These are phyloP conservation scores for Onychorhynchus coronatus DNA, from an alignment of 2,113 vertebrate genomes.

Conservation along the genomic window DNA sequence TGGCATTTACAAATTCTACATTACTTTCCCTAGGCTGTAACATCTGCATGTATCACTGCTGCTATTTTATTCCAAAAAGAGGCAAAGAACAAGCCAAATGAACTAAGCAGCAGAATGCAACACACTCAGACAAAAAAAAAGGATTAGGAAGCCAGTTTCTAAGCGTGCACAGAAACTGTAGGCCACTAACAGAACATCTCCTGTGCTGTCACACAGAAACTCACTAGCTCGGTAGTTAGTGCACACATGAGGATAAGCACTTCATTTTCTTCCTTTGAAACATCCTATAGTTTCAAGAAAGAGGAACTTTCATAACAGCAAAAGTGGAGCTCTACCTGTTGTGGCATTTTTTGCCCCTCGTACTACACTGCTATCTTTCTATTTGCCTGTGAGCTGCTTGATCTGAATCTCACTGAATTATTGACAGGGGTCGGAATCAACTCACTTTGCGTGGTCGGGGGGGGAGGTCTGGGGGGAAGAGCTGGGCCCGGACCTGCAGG, in stretches of 20 bases:
- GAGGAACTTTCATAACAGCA: neutral
- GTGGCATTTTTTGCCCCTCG: accelerated
- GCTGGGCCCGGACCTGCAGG: too few species aligned
- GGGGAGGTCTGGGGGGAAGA: too few species aligned
- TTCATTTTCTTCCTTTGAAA: neutral
- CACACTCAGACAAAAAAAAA: neutral
- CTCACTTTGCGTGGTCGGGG: too few species aligned
- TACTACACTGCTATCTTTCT: neutral
- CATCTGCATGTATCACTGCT: neutral
- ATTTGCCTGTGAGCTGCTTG: neutral
- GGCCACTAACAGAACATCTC: neutral
- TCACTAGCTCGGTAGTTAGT: neutral
- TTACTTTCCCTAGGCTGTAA: neutral
- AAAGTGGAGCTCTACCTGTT: neutral
- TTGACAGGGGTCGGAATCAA: too few species aligned
- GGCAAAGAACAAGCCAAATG: neutral
- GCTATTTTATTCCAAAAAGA: neutral
- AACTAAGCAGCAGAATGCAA: neutral
- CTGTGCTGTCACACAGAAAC: neutral
- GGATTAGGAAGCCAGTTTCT: neutral
- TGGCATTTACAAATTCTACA: neutral
- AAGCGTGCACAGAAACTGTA: neutral
- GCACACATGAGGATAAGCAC: neutral
- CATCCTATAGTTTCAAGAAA: neutral
- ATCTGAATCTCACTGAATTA: too few species aligned